phyloP scores from a whole-genome alignment of 2,797 vertebrate species.

The Danio aesculapii region DNA sequence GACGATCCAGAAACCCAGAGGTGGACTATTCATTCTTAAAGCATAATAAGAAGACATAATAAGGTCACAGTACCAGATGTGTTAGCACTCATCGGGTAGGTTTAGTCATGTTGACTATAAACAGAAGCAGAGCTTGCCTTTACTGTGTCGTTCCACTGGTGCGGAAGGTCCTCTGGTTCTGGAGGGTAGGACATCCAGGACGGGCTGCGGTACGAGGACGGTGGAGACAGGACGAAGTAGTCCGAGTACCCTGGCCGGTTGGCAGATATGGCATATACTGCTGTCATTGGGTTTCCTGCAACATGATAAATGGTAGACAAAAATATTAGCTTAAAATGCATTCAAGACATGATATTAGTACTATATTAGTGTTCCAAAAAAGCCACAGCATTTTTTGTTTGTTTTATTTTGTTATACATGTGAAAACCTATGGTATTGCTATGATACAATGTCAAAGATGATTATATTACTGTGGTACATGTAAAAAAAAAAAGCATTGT shows the following conservation, averaged over 20 bases:
- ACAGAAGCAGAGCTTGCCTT: slow-evolving; percentile 55
- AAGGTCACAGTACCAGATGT: slow-evolving; percentile 30
- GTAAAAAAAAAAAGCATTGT: too few relatives aligned
- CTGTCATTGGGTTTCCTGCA: slow-evolving; percentile 94
- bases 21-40: not conserved
- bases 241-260: slow-evolving; percentile 93
- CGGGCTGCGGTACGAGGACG: slow-evolving; percentile 91
- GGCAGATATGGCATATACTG: slow-evolving; percentile 97
- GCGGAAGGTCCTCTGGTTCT: slow-evolving; percentile 88
- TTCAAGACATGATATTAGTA: too few relatives aligned
- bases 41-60: slow-evolving; percentile 11
- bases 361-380: too few relatives aligned
- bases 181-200: slow-evolving; percentile 97
- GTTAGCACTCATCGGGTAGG: not conserved
- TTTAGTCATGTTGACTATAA: slow-evolving; percentile 7
- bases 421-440: not conserved
- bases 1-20: not conserved
- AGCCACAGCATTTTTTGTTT: too few relatives aligned
- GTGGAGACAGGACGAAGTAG: slow-evolving; percentile 94
- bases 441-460: too few relatives aligned
- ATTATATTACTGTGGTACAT: too few relatives aligned
- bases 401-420: not conserved
- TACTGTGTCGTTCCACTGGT: slow-evolving; percentile 96
- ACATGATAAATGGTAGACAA: not conserved
- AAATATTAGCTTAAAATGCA: too few relatives aligned